Percentiles rank a stretch among this genome's conserved stretches.
Conservation (phyloP, 2,797 vertebrate genomes). For the Danio tinwini region DNA sequence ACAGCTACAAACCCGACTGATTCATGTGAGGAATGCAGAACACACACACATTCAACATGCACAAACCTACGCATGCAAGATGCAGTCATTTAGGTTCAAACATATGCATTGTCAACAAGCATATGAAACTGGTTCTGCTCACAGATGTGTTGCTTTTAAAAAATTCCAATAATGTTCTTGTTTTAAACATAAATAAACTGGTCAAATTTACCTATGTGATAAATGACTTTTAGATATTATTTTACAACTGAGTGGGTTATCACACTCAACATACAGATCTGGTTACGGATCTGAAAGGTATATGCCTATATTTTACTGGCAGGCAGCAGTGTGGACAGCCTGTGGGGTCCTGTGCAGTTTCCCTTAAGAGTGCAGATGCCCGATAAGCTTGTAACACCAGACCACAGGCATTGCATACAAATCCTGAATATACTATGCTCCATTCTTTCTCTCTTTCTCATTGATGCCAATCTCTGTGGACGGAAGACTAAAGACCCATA, state of each 20-base stretch:
- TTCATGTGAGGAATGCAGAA: constrained; percentile 72
- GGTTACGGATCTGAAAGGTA: constrained; percentile 32
- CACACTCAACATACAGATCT: constrained; percentile 30
- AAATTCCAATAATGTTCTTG: constrained; percentile 19
- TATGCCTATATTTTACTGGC: constrained; percentile 47
- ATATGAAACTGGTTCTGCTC: not conserved
- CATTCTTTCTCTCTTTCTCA: constrained; percentile 39
- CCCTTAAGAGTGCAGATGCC: constrained; percentile 65
- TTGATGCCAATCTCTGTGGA: constrained; percentile 47
- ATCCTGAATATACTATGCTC: constrained; percentile 45
- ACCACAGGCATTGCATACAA: constrained; percentile 68
- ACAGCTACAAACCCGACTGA: constrained; percentile 74
- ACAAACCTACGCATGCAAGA: constrained; percentile 9
- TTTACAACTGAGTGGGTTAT: constrained; percentile 43
- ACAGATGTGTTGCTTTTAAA: not conserved
- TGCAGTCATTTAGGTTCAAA: constrained; percentile 53
- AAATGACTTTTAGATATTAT: constrained; percentile 40
- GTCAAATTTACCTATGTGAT: constrained; percentile 19
- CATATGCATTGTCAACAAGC: not conserved
- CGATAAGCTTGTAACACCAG: constrained; percentile 69
- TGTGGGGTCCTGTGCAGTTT: constrained; percentile 55
- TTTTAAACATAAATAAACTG: constrained; percentile 39
- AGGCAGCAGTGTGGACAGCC: constrained; percentile 44
- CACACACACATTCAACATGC: constrained; percentile 58
- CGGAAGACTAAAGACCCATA: constrained; percentile 36